A percentile compares a stretch with the other conserved stretches of the same genome.
These are phyloP conservation scores for Eristalinus sepulchralis DNA, from an alignment of 2,888 invertebrate genomes.

Conservation along the genomic window DNA sequence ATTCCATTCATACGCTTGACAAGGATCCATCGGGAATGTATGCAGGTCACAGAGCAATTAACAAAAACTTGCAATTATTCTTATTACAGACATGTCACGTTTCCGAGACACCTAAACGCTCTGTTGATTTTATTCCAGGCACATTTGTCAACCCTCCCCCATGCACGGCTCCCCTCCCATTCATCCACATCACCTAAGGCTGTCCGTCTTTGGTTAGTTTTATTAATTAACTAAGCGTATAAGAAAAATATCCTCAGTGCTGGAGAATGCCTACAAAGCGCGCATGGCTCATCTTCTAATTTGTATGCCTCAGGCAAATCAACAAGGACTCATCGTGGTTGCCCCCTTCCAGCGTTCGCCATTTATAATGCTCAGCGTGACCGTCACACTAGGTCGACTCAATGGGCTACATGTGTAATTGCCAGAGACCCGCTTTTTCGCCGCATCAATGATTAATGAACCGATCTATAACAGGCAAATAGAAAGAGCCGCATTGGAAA, in stretches of 20 bases:
- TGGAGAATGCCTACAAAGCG: constrained; percentile 1
- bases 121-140: constrained; percentile 51
- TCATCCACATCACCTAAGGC: background rate
- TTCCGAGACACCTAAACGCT: constrained; percentile 28
- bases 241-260: constrained; percentile 39
- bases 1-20: background rate
- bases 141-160: constrained; percentile 56
- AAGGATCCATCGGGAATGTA: background rate
- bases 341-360: constrained; percentile 83
- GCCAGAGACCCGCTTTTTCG: constrained; percentile 82
- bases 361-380: constrained; percentile 94
- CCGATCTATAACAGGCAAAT: constrained; percentile 76
- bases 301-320: constrained; percentile 52
- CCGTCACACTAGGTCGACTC: constrained; percentile 94
- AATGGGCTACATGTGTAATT: constrained; percentile 98
- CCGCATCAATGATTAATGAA: constrained; percentile 81
- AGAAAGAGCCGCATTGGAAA: constrained; percentile 5
- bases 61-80: constrained; percentile 39
- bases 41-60: constrained; percentile 32
- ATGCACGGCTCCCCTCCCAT: background rate
- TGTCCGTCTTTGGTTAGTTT: constrained; percentile 32
- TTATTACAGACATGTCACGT: constrained; percentile 41
- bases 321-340: constrained; percentile 25
- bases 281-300: constrained; percentile 14
- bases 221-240: constrained; percentile 56